Conservation (phyloP, 2,113 vertebrate species). For the Mohoua ochrocephala region DNA sequence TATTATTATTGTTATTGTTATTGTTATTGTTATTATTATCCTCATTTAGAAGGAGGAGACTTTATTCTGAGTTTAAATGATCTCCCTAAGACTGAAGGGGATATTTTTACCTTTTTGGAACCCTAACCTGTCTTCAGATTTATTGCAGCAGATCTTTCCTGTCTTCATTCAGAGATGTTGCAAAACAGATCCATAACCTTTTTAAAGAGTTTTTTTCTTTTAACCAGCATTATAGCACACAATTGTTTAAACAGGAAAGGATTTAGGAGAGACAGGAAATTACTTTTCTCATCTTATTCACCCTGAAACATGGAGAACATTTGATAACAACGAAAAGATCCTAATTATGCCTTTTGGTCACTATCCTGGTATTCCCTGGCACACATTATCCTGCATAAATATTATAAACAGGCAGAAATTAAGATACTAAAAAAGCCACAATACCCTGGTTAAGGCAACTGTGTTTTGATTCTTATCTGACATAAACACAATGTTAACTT, state of each 20-base stretch:
- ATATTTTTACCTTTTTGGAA: not conserved
- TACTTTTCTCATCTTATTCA: conserved; percentile 19
- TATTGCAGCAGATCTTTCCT: not conserved
- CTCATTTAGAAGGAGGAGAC: not conserved
- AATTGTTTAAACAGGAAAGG: conserved; percentile 26
- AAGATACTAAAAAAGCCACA: not conserved
- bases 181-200: conserved; percentile 13
- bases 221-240: not conserved
- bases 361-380: not conserved
- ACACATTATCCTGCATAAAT: not conserved
- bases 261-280: conserved; percentile 9
- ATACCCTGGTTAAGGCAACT: not conserved
- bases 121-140: not conserved
- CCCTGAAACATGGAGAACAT: not conserved
- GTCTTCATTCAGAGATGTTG: not conserved
- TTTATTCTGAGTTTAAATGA: not conserved
- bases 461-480: conserved; percentile 7
- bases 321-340: not conserved
- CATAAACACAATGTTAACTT: not conserved
- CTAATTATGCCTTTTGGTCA: conserved; percentile 10
- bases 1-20: not conserved
- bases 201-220: conserved; percentile 14
- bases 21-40: not conserved
- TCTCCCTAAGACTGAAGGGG: not conserved
- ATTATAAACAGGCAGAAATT: not conserved